Base-by-base conservation (phyloP, 2,113 vertebrate genomes). In the Stictonetta naevosa region DNA sequence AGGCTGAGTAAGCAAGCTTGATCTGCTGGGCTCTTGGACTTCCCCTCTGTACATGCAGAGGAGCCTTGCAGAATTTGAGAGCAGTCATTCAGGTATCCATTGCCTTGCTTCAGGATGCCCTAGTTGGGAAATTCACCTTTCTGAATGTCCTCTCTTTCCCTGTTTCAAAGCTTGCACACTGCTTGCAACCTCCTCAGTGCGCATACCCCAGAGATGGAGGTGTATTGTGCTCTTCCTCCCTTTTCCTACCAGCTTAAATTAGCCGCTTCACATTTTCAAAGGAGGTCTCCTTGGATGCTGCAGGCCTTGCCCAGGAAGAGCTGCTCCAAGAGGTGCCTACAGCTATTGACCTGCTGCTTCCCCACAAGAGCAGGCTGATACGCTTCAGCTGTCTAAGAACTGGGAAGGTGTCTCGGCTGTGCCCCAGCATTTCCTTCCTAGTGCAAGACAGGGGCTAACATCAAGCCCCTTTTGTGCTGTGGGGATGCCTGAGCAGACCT, bases 281-380 rank as follows among this genome's bases (percentile, higher is more conserved):
- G 56, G 25, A 91, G 40, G 14, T 76, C 86, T 89, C 62, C 53
- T 78, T 82, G 50, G 44, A 69, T 84, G 17, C n/a, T 82, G 58
- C 34, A 31, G 10, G 11, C 34, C 69, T 76, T 81, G 34, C 38
- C 20, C 48, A 23, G n/a, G 13, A 81, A 84, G 40, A 64, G 28
- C 16, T 0, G 0, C 34, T 91, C 48, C 0, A 3, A 93, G 88
- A 92, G 19, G 2, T 48, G 7, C 48, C 48, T 44, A 42, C 1
- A 8, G 42, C 55, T 80, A 21, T 50, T 0, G 0, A 38, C 21
- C 8, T 69, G 17, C 75, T 0, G 1, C 44, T 82, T 93, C 58
- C 44, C 36, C 40, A 46, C 62, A 92, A 76, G 63, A 82, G 21
- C 1, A 3, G 19, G 34, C 50, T 79, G 76, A 72, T 93, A 56